Conservation (phyloP, 1,140 invertebrate species). For the Ctenoplectra terminalis region DNA sequence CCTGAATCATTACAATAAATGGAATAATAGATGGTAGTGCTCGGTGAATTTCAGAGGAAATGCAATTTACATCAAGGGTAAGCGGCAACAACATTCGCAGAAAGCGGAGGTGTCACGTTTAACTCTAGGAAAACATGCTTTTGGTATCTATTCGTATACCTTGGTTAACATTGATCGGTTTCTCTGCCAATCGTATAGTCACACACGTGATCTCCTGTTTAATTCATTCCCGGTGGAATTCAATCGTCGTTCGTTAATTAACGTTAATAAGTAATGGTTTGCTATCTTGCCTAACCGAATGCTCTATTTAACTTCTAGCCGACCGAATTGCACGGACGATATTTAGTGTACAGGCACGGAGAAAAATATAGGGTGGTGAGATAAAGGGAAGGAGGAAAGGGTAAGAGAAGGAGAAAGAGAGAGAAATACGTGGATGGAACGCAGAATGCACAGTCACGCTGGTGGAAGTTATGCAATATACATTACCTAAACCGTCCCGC, state of each 20-base stretch:
- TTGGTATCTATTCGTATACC: too few relatives aligned
- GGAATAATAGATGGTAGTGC: slow-evolving; percentile 24
- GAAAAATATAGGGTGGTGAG: too few relatives aligned
- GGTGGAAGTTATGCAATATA: slow-evolving; percentile 32
- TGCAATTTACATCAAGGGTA: background rate
- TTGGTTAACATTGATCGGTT: background rate
- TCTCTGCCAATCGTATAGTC: background rate
- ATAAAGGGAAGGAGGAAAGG: background rate
- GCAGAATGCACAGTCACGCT: background rate
- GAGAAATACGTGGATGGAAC: background rate
- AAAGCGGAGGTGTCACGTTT: too few relatives aligned
- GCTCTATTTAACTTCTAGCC: background rate
- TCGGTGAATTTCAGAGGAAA: background rate
- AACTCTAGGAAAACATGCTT: too few relatives aligned
- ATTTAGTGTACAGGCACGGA: background rate
- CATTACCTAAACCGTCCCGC: slow-evolving; percentile 34
- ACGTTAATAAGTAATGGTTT: slow-evolving; percentile 25
- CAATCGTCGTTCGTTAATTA: slow-evolving; percentile 41
- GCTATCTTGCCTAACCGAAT: background rate
- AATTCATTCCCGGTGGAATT: background rate
- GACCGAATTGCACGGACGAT: background rate
- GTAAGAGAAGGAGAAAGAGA: background rate
- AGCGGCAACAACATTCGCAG: too few relatives aligned
- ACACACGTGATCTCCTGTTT: too few relatives aligned
- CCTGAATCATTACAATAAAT: slow-evolving; percentile 46